Evolutionary conservation across 2,888 invertebrate genomes (phyloP).

Genomic region (Polietes domitor): DNA sequence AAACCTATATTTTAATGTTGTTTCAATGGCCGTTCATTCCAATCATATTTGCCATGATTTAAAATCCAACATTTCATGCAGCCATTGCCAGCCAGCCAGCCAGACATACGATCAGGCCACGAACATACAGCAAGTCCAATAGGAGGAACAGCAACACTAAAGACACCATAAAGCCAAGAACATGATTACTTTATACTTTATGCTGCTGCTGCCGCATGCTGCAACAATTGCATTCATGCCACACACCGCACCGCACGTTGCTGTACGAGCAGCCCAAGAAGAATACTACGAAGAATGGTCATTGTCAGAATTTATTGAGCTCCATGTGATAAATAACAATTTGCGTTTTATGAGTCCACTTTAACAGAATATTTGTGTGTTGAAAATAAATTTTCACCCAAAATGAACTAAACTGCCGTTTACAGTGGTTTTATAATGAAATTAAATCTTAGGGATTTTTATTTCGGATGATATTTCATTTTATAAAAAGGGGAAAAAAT

Average conservation of each 20-base stretch:
- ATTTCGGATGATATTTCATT: too few species aligned
- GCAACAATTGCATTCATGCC: conserved; percentile 34
- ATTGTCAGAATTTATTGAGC: conserved; percentile 67
- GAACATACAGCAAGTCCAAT: background rate
- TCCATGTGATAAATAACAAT: conserved; percentile 71
- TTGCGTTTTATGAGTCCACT: conserved; percentile 68
- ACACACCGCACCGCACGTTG: conserved; percentile 11
- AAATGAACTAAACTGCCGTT: background rate
- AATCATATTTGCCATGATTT: conserved; percentile 60
- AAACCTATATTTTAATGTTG: conserved; percentile 59
- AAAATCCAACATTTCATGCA: conserved; percentile 45
- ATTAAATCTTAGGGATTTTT: too few species aligned
- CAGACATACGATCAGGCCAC: background rate
- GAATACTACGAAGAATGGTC: conserved; percentile 23
- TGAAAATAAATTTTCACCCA: conserved; percentile 66
- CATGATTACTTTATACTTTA: conserved; percentile 62
- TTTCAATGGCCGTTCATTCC: conserved; percentile 59
- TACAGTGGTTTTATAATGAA: background rate
- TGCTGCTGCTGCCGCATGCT: conserved; percentile 17
- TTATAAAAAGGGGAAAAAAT: too few species aligned
- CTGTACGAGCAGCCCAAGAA: background rate
- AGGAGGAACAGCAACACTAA: background rate
- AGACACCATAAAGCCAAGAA: background rate
- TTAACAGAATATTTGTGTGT: conserved; percentile 66
- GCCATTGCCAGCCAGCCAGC: background rate